These are phyloP conservation scores for Rhagoletis pomonella DNA, from an alignment of 1,140 invertebrate species.

Conservation along the genomic window DNA sequence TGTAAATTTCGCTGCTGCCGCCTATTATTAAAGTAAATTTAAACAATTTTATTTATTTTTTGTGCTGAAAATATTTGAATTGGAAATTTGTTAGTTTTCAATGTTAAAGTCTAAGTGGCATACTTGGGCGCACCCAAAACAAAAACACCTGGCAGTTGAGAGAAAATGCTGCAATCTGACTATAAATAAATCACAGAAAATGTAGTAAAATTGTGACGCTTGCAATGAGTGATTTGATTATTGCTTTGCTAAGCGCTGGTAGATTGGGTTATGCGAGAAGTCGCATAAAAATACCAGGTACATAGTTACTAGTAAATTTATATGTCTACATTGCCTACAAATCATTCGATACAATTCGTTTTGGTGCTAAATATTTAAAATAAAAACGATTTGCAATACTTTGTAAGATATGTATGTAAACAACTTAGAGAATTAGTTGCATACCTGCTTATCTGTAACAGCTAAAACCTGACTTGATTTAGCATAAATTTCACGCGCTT, in stretches of 20 bases:
- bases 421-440: too few relatives aligned
- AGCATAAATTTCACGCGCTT: background rate
- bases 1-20: slow-evolving; percentile 4
- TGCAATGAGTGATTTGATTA: background rate
- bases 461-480: background rate
- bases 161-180: background rate
- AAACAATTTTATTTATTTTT: background rate
- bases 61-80: slow-evolving; percentile 12
- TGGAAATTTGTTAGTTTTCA: slow-evolving; percentile 37
- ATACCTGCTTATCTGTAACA: too few relatives aligned
- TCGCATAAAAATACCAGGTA: background rate
- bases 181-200: background rate
- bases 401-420: background rate
- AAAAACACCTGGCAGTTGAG: slow-evolving; percentile 1
- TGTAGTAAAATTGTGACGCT: background rate
- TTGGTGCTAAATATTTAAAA: background rate
- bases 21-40: background rate
- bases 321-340: background rate
- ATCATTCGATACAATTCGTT: background rate
- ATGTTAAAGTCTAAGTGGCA: slow-evolving; percentile 20
- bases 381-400: background rate
- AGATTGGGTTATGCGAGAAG: background rate
- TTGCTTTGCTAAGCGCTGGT: background rate
- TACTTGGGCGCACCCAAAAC: slow-evolving; percentile 43
- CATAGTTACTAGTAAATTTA: background rate